Conservation (phyloP, 1,140 invertebrate species). For the Saccostrea glomerata region DNA sequence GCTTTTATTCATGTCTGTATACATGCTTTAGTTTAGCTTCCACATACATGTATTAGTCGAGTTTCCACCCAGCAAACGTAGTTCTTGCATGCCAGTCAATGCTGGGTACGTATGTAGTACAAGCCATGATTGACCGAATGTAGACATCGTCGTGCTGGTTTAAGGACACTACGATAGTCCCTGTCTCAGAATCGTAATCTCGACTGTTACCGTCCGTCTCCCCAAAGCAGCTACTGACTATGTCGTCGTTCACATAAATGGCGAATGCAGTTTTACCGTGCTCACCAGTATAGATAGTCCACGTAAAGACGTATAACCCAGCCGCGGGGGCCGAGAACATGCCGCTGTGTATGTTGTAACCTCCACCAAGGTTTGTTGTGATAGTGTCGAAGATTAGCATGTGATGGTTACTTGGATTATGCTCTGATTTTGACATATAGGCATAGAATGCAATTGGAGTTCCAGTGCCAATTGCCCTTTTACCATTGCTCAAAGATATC, state of each 20-base stretch:
- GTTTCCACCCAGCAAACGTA: constrained; percentile 40
- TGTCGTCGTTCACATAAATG: constrained; percentile 1
- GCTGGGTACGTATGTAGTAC: not conserved
- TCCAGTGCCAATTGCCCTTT: not conserved
- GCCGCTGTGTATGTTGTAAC: constrained; percentile 42
- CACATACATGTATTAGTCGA: not conserved
- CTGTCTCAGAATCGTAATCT: not conserved
- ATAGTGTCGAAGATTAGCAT: constrained; percentile 39
- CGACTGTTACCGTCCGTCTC: not conserved
- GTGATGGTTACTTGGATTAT: constrained; percentile 5
- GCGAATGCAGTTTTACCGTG: constrained; percentile 1
- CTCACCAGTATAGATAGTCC: not conserved
- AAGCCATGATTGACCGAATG: not conserved
- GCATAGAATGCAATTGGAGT: constrained; percentile 39
- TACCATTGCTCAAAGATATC: not conserved
- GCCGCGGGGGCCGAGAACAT: constrained; percentile 22
- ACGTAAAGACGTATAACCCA: constrained; percentile 40
- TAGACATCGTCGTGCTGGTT: constrained; percentile 12
- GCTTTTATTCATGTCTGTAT: too few species aligned
- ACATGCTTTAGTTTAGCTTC: too few species aligned
- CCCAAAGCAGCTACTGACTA: not conserved
- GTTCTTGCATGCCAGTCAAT: constrained; percentile 18
- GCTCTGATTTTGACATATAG: constrained; percentile 36
- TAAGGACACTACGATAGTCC: not conserved
- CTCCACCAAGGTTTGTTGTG: constrained; percentile 31